phyloP scores from a whole-genome alignment of 2,888 invertebrate species.

The Hecatera dysodea region DNA sequence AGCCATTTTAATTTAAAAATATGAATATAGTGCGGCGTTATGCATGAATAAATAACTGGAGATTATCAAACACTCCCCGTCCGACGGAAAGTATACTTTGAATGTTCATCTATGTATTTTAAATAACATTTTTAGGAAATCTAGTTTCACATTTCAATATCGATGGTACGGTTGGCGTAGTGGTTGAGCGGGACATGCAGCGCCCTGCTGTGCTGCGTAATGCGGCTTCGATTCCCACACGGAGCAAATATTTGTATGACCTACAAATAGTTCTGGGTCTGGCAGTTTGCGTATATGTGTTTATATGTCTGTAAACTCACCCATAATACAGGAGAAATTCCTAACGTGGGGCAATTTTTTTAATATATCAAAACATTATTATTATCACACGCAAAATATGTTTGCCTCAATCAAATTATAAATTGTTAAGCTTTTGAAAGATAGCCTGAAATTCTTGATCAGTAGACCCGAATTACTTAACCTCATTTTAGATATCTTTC shows the following conservation, averaged over 20 bases:
- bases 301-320: too few species aligned
- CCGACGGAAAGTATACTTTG: conserved; percentile 40
- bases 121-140: not conserved
- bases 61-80: conserved; percentile 26
- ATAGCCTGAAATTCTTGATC: not conserved
- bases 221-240: too few species aligned
- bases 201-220: too few species aligned
- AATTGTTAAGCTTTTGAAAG: conserved; percentile 7
- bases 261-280: too few species aligned
- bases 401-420: conserved; percentile 1
- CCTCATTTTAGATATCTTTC: conserved; percentile 22
- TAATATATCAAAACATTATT: not conserved
- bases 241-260: too few species aligned
- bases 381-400: not conserved
- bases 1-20: not conserved
- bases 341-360: too few species aligned
- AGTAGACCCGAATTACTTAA: not conserved
- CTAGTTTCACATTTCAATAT: not conserved
- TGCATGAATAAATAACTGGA: conserved; percentile 19
- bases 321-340: too few species aligned
- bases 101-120: conserved; percentile 12
- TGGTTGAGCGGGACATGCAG: too few species aligned
- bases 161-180: too few species aligned
- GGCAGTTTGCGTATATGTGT: too few species aligned
- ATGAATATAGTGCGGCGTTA: not conserved